Conservation (phyloP, 2,797 vertebrate species). For the Bufotes viridis region DNA sequence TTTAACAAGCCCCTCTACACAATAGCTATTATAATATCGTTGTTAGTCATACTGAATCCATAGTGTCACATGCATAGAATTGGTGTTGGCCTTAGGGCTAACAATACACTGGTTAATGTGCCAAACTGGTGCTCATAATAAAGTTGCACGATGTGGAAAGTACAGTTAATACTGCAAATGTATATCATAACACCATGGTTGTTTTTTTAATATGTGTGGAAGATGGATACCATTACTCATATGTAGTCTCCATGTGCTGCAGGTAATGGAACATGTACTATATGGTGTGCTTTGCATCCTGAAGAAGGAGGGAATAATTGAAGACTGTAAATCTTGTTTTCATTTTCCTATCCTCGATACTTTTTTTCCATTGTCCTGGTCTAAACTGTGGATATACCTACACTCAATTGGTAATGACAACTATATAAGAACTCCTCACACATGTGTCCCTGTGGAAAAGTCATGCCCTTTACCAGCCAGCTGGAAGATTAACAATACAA, state of each 20-base stretch:
- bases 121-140: constrained; percentile 30
- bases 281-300: constrained; percentile 73
- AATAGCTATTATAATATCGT: background rate
- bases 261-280: constrained; percentile 80
- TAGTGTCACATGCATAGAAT: background rate
- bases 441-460: constrained; percentile 40
- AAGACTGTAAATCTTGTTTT: constrained; percentile 77
- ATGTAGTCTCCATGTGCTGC: constrained; percentile 72
- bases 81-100: background rate
- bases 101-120: constrained; percentile 8
- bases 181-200: constrained; percentile 74
- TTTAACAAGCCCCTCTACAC: background rate
- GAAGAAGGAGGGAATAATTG: constrained; percentile 79
- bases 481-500: constrained; percentile 53
- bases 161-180: constrained; percentile 73
- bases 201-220: constrained; percentile 77
- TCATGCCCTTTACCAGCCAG: constrained; percentile 57
- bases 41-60: background rate
- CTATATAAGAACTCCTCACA: constrained; percentile 45
- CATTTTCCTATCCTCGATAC: constrained; percentile 60
- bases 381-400: constrained; percentile 48
- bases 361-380: constrained; percentile 69
- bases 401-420: constrained; percentile 63
- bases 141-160: constrained; percentile 35
- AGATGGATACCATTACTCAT: constrained; percentile 77